Evolutionary conservation across 1,140 invertebrate genomes (phyloP).

Genomic region (Glossosoma conforme): DNA sequence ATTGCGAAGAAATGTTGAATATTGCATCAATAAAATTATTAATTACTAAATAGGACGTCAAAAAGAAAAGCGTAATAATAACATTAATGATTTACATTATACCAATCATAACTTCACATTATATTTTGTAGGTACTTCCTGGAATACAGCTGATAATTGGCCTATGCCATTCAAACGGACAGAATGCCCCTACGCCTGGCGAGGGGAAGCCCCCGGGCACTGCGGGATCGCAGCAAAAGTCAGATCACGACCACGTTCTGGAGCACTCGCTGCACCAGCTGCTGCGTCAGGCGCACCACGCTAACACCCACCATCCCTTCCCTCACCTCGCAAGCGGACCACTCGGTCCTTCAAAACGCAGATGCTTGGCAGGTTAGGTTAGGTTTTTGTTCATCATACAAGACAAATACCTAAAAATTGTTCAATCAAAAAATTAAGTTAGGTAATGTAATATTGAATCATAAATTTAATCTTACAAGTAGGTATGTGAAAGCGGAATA

Average conservation of each 20-base stretch:
- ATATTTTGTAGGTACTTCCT: constrained; percentile 79
- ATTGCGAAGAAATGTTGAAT: too few relatives aligned
- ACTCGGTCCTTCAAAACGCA: constrained; percentile 82
- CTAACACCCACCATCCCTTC: constrained; percentile 88
- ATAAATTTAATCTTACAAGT: too few relatives aligned
- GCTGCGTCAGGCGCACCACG: constrained; percentile 84
- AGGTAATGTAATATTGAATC: too few relatives aligned
- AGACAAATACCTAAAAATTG: not conserved
- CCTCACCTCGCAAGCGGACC: constrained; percentile 91
- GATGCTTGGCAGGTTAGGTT: constrained; percentile 72
- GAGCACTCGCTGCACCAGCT: constrained; percentile 95
- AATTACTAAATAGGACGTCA: too few relatives aligned
- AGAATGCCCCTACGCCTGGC: constrained; percentile 34
- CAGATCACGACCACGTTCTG: constrained; percentile 91
- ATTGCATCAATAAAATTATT: not conserved
- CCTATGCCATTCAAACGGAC: constrained; percentile 69
- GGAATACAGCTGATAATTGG: constrained; percentile 84
- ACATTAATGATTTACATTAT: too few relatives aligned
- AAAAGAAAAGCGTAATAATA: too few relatives aligned
- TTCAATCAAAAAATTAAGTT: too few relatives aligned
- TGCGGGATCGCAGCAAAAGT: constrained; percentile 58
- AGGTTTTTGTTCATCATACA: too few relatives aligned
- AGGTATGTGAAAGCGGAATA: too few relatives aligned
- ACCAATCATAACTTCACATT: too few relatives aligned
- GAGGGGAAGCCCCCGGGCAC: constrained; percentile 32